These are phyloP conservation scores for Prolemur simus DNA, from an alignment of 2,113 vertebrate genomes.

Conservation along the genomic window DNA sequence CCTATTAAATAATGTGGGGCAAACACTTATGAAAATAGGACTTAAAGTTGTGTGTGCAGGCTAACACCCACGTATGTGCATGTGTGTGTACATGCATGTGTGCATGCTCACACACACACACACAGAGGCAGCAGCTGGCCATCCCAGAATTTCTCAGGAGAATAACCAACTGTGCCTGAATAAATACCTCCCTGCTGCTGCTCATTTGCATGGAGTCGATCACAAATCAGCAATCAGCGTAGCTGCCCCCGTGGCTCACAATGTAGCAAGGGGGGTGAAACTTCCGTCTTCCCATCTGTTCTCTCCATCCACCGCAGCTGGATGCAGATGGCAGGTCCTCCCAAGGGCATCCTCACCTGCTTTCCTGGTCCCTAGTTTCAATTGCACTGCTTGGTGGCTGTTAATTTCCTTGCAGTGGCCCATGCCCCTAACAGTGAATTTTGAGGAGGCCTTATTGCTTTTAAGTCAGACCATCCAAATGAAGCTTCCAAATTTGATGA, in stretches of 20 bases:
- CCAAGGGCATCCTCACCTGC: no score
- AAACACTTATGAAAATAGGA: background rate
- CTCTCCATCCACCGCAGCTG: rapidly evolving
- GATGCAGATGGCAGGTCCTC: background rate
- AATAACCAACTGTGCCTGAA: background rate
- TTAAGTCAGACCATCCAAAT: background rate
- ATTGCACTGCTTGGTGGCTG: background rate
- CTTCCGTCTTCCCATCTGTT: background rate
- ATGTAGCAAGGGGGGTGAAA: rapidly evolving
- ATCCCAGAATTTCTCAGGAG: background rate
- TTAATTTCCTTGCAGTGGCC: background rate
- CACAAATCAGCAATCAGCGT: background rate
- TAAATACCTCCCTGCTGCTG: background rate
- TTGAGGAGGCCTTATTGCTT: background rate
- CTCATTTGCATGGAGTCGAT: background rate
- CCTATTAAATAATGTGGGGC: background rate
- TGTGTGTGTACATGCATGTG: background rate
- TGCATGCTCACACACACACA: background rate
- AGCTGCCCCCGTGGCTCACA: background rate
- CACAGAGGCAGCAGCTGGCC: background rate
- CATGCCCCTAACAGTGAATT: background rate
- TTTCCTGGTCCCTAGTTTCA: background rate
- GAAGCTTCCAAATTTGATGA: background rate
- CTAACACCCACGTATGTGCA: no score
- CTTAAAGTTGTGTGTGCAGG: background rate